phyloP scores from a whole-genome alignment of 2,888 invertebrate species.

The Sminthurinus aureus region DNA sequence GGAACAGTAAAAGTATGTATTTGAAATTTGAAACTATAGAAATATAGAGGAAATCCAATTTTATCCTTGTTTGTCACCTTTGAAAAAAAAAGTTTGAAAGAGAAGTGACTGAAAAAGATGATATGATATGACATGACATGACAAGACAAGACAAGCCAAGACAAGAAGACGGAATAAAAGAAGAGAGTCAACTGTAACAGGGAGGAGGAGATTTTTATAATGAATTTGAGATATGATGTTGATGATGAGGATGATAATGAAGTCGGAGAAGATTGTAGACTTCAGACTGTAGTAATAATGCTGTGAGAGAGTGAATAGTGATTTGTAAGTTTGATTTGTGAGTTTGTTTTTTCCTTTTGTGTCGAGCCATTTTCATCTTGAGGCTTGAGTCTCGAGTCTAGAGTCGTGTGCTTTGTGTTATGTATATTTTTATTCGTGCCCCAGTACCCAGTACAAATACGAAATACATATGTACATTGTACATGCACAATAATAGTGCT shows the following conservation, averaged over 20 bases:
- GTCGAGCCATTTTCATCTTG: not conserved
- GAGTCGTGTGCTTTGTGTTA: not conserved
- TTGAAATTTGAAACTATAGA: not conserved
- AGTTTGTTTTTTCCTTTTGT: not conserved
- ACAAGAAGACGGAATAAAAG: too few species aligned
- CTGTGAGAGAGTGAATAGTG: not conserved
- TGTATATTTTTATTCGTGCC: not conserved
- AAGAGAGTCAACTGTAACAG: not conserved
- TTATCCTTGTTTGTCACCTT: not conserved
- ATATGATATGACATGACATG: not conserved
- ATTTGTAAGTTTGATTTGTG: not conserved
- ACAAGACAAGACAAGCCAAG: not conserved
- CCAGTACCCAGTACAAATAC: not conserved
- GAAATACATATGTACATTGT: not conserved
- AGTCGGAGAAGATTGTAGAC: too few species aligned
- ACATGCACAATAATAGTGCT: too few species aligned
- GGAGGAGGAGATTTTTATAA: constrained; percentile 1
- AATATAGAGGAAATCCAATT: not conserved
- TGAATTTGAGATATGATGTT: not conserved
- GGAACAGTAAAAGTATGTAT: too few species aligned
- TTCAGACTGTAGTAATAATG: not conserved
- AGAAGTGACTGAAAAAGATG: not conserved
- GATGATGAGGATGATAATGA: not conserved
- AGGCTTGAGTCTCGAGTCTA: not conserved
- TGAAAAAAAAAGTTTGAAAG: not conserved